These are phyloP conservation scores for Pentamera pediparva DNA, from an alignment of 53 echinoderm and acorn worm genomes.

Conservation along the genomic window DNA sequence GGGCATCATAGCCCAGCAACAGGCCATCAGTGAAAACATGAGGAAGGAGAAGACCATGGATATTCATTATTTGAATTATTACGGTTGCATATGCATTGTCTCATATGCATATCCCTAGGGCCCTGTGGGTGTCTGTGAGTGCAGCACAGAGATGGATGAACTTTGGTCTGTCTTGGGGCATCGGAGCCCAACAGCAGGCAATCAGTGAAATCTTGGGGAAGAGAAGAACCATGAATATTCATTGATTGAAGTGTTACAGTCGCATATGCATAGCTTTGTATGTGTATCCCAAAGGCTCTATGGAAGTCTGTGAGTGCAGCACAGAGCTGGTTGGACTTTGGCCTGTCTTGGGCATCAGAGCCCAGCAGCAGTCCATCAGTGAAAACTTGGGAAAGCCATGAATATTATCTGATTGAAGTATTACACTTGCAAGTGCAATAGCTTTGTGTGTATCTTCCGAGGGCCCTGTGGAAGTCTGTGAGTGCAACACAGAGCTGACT, in stretches of 20 bases:
- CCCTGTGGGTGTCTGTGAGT: slow-evolving; percentile 85
- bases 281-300: slow-evolving; percentile 85
- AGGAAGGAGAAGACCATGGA: neutral
- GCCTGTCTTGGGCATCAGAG: slow-evolving; percentile 89
- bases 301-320: slow-evolving; percentile 93
- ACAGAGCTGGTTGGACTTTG: slow-evolving; percentile 93
- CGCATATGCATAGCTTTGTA: slow-evolving; percentile 29
- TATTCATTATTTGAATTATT: too few species aligned
- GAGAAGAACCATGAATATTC: neutral
- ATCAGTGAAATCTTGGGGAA: slow-evolving; percentile 76
- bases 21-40: slow-evolving; percentile 95
- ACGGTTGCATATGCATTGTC: neutral
- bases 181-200: slow-evolving; percentile 96
- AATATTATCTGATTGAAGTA: too few species aligned
- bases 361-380: slow-evolving; percentile 98
- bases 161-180: slow-evolving; percentile 93
- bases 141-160: slow-evolving; percentile 94
- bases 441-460: slow-evolving; percentile 79
- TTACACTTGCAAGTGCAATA: too few species aligned
- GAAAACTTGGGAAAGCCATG: slow-evolving; percentile 61
- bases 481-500: slow-evolving; percentile 89
- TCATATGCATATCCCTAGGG: slow-evolving; percentile 88
- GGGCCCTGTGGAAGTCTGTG: slow-evolving; percentile 88
- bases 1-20: slow-evolving; percentile 94
- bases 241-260: too few species aligned